Evolutionary conservation across 2,797 vertebrate species (phyloP), one percentile per base, ranked within the genome.

Genomic region (Acanthopagrus latus): DNA sequence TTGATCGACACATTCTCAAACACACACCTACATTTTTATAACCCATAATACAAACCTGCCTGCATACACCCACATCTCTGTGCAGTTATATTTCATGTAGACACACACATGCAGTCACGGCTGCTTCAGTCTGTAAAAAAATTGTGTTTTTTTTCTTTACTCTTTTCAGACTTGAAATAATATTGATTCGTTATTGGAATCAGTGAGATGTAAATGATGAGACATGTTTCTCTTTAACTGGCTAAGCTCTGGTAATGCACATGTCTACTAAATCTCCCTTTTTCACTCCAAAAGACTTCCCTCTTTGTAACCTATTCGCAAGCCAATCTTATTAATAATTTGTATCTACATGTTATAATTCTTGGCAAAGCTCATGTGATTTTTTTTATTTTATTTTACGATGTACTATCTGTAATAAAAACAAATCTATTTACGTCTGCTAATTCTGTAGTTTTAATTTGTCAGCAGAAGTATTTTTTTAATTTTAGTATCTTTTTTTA

Each of bases 381-480:
- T 38, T 84, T 72, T 84, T 72, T 52, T 56, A 47, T 27, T 27
- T 27, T 27, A 2, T 84, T 72, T 52, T 58, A 54, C 58, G 57
- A 69, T 74, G 67, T 56, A 64, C 38, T 10, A 38, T 78, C 78
- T 70, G 71, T 81, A 65, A 78, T 71, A 67, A 43, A 38, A 43
- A 33, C 1, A 43, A 78, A 71, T 81, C 43, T 74, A 12, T 69
- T 75, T 64, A 66, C 48, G 58, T 69, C 64, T 81, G 83, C 75
- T 92, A 76, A 89, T 90, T 86, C 51, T 68, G 64, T 88, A 89
- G 76, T 64, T 56, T 23, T 81, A 81, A 80, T 65, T 70, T 64
- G 48, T 88, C 74, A 85, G 71, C 63, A 65, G 78, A 78, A 81
- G 76, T 58, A 27, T 88, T 72, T 41, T 80, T 72, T 41, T 41